Conservation (phyloP, 2,888 invertebrate species). For the Trimorus sp. region DNA sequence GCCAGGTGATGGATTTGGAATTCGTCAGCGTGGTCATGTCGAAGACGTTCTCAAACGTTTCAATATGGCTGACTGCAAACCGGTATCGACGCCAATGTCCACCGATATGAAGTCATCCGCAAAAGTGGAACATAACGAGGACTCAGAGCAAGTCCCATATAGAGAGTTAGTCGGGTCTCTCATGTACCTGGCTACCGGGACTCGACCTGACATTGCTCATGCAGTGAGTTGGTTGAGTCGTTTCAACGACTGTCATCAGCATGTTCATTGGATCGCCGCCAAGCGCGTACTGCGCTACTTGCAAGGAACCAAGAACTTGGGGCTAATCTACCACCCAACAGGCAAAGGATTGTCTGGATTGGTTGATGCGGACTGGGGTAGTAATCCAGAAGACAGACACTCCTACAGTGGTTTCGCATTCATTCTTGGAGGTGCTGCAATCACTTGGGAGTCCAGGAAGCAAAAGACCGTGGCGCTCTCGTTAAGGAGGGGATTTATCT, state of each 20-base stretch:
- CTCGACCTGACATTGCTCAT: constrained; percentile 15
- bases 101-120: background rate
- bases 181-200: constrained; percentile 18
- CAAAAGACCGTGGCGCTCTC: constrained; percentile 12
- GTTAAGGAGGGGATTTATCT: constrained; percentile 8
- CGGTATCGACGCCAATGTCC: constrained; percentile 8
- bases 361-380: constrained; percentile 16
- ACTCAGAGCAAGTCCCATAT: background rate
- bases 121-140: background rate
- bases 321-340: background rate
- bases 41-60: constrained; percentile 7
- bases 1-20: background rate
- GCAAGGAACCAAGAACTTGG: constrained; percentile 7
- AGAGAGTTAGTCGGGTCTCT: constrained; percentile 13
- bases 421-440: background rate
- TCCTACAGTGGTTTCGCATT: constrained; percentile 12
- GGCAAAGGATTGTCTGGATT: background rate
- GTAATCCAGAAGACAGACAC: constrained; percentile 4
- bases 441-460: constrained; percentile 18
- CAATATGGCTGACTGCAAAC: constrained; percentile 7
- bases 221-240: constrained; percentile 20
- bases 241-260: constrained; percentile 11
- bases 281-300: constrained; percentile 13
- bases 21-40: constrained; percentile 5
- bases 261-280: constrained; percentile 5